phyloP scores from a whole-genome alignment of 2,888 invertebrate species.

The Leptopilina drosophilae region DNA sequence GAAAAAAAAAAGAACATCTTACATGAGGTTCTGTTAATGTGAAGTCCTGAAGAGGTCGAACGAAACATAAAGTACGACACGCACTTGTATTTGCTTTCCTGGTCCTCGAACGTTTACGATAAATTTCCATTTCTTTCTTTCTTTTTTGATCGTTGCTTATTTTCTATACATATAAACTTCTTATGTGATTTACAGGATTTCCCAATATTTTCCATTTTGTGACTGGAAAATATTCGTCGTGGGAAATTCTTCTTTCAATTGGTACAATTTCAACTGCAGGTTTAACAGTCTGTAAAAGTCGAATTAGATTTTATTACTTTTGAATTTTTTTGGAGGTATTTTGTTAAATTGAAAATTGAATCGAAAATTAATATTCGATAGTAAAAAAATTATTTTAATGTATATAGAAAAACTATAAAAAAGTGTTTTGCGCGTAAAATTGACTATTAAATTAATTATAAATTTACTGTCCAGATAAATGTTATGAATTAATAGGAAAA shows the following conservation, averaged over 20 bases:
- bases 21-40: conserved; percentile 20
- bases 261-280: conserved; percentile 9
- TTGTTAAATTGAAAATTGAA: no score
- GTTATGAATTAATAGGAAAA: no score
- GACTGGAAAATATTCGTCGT: background rate
- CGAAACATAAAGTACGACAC: conserved; percentile 51
- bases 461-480: no score
- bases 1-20: background rate
- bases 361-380: no score
- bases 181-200: background rate
- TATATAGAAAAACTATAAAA: no score
- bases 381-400: no score
- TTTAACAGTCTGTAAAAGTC: conserved; percentile 1
- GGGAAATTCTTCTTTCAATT: background rate
- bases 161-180: conserved; percentile 8
- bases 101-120: conserved; percentile 44
- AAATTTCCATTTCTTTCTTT: background rate
- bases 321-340: background rate
- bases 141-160: conserved; percentile 12
- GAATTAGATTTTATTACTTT: background rate
- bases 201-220: conserved; percentile 25
- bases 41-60: conserved; percentile 45
- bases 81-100: conserved; percentile 49
- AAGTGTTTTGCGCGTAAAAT: no score
- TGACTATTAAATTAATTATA: no score